Conservation (phyloP, 2,113 vertebrate species). For the Nothobranchius furzeri region DNA sequence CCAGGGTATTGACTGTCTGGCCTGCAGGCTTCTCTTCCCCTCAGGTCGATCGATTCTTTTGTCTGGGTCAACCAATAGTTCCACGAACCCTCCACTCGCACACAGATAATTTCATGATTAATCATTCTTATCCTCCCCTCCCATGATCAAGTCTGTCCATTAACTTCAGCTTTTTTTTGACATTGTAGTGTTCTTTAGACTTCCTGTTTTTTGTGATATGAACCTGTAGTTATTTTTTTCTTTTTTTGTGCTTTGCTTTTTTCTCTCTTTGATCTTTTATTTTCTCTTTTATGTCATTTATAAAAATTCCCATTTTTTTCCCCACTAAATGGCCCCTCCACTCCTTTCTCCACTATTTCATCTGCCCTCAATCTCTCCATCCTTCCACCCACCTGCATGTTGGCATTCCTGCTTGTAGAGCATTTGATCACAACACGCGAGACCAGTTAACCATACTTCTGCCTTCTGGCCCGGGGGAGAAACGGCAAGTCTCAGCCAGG, state of each 20-base stretch:
- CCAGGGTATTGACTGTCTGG: slow-evolving; percentile 56
- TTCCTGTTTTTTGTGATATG: slow-evolving; percentile 51
- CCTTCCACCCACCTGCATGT: slow-evolving; percentile 45
- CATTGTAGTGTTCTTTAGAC: slow-evolving; percentile 31
- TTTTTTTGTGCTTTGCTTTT: slow-evolving; percentile 24
- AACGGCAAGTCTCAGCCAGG: slow-evolving; percentile 76
- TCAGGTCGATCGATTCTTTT: slow-evolving; percentile 53
- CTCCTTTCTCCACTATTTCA: slow-evolving; percentile 1
- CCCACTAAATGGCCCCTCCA: slow-evolving; percentile 9
- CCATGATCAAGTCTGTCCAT: slow-evolving; percentile 32
- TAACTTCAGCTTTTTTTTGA: slow-evolving; percentile 51
- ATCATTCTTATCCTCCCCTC: slow-evolving; percentile 35
- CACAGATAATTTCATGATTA: slow-evolving; percentile 28
- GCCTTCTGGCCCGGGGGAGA: slow-evolving; percentile 68
- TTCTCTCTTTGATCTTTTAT: background rate
- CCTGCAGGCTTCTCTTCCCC: slow-evolving; percentile 40
- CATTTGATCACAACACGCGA: slow-evolving; percentile 59
- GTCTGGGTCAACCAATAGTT: slow-evolving; percentile 61
- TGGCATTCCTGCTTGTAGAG: slow-evolving; percentile 74
- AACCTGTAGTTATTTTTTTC: slow-evolving; percentile 52
- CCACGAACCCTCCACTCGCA: slow-evolving; percentile 27
- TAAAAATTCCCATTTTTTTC: slow-evolving; percentile 8
- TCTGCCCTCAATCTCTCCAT: slow-evolving; percentile 14
- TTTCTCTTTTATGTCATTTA: slow-evolving; percentile 2
- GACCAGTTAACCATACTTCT: slow-evolving; percentile 77